Evolutionary conservation across 23 tunicate genomes (phyloP).

Genomic region (Styela plicata): DNA sequence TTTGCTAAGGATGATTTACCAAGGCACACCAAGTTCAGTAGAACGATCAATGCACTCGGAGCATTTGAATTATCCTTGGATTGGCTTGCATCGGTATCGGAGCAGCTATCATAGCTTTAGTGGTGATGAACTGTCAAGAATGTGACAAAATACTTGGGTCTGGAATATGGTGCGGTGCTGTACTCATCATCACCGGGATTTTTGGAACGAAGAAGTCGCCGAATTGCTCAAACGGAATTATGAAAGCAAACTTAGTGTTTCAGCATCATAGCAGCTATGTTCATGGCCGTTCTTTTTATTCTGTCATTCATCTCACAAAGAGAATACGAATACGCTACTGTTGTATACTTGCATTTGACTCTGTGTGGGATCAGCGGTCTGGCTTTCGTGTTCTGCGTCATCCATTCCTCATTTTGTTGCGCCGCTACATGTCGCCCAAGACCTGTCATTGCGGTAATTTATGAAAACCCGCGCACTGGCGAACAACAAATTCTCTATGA

Average conservation of each 20-base stretch:
- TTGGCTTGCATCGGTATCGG: not conserved
- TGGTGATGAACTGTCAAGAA: not conserved
- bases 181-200: conserved; percentile 11
- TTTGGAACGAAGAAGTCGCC: not conserved
- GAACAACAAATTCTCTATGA: conserved; percentile 11
- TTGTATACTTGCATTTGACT: not conserved
- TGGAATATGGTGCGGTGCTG: conserved; percentile 5
- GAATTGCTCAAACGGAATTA: not conserved
- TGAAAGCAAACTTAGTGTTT: not conserved
- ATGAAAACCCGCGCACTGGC: conserved; percentile 8
- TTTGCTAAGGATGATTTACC: not conserved
- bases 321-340: not conserved
- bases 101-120: not conserved
- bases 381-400: not conserved
- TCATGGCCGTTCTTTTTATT: conserved; percentile 1
- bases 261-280: not conserved
- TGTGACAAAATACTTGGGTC: not conserved
- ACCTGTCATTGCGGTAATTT: conserved; percentile 7
- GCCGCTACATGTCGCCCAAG: conserved; percentile 15
- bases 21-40: not conserved
- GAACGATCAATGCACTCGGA: not conserved
- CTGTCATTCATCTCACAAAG: not conserved
- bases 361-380: not conserved
- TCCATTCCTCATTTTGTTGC: not conserved
- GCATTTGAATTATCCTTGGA: conserved; percentile 4